These are phyloP conservation scores for Endotricha flammealis DNA, from an alignment of 2,888 invertebrate species.

Conservation along the genomic window DNA sequence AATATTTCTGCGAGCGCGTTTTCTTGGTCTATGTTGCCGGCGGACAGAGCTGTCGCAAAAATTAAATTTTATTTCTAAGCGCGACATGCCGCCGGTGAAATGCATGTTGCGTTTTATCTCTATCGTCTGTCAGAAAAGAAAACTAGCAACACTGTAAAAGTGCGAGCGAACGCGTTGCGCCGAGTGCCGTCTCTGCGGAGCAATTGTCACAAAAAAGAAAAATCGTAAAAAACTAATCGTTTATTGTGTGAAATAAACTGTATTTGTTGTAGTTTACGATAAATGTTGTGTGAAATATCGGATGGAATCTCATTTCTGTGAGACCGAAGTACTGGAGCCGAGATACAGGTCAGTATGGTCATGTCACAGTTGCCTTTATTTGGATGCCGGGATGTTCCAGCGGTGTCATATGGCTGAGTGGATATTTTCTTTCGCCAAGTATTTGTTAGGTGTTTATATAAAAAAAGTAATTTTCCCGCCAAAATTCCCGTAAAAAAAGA, in stretches of 20 bases:
- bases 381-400: conserved; percentile 55
- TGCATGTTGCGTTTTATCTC: no score
- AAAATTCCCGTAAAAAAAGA: no score
- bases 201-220: conserved; percentile 56
- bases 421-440: conserved; percentile 19
- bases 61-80: no score
- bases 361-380: conserved; percentile 64
- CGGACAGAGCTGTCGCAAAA: no score
- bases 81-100: no score
- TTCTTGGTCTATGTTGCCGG: no score
- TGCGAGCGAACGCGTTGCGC: conserved; percentile 37
- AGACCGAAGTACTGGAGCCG: conserved; percentile 33
- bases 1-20: no score
- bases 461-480: background rate
- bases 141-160: conserved; percentile 26
- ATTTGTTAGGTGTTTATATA: conserved; percentile 1
- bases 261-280: conserved; percentile 46
- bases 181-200: conserved; percentile 43
- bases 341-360: conserved; percentile 57
- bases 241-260: conserved; percentile 62
- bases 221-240: conserved; percentile 55
- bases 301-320: conserved; percentile 42
- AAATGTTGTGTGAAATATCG: conserved; percentile 47
- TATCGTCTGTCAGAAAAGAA: no score
- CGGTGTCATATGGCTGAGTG: conserved; percentile 52